phyloP scores from a whole-genome alignment of 2,113 vertebrate species.

The Plestiodon gilberti region DNA sequence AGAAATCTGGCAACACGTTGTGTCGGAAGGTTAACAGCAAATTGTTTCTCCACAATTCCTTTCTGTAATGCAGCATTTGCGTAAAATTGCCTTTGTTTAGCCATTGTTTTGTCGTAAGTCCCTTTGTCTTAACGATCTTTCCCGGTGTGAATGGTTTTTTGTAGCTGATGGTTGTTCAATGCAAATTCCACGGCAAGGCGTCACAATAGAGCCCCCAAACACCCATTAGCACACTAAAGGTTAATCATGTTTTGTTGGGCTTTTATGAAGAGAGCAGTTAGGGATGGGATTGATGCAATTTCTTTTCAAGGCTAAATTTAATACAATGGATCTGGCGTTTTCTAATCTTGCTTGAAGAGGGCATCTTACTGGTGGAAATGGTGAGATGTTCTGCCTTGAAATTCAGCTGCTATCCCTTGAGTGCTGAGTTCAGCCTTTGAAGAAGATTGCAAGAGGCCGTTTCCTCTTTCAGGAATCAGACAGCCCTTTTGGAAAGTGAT shows the following conservation, averaged over 20 bases:
- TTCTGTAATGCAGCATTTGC: conserved; percentile 6
- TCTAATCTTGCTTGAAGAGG: neutral
- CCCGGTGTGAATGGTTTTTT: conserved; percentile 26
- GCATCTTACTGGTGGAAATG: conserved; percentile 7
- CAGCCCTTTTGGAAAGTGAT: neutral
- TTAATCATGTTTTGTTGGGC: conserved; percentile 25
- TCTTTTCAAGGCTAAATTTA: conserved; percentile 25
- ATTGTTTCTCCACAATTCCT: neutral
- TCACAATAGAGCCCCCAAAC: conserved; percentile 53
- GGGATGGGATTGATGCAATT: conserved; percentile 41
- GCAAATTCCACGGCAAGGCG: conserved; percentile 32
- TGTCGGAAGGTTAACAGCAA: neutral
- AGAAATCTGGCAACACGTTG: neutral
- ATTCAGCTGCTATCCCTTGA: neutral
- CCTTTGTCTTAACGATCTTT: conserved; percentile 21
- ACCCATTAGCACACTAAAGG: conserved; percentile 39
- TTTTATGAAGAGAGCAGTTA: conserved; percentile 62
- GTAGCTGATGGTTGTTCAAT: conserved; percentile 26
- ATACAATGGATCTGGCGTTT: conserved; percentile 14
- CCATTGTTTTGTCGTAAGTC: neutral
- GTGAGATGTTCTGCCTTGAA: conserved; percentile 13
- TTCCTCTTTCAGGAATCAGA: neutral
- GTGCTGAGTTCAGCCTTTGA: conserved; percentile 18
- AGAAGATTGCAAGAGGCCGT: neutral
- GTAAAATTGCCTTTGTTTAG: conserved; percentile 27